These are phyloP conservation scores for Pelecanus crispus DNA, from an alignment of 2,113 vertebrate species.

Conservation along the genomic window DNA sequence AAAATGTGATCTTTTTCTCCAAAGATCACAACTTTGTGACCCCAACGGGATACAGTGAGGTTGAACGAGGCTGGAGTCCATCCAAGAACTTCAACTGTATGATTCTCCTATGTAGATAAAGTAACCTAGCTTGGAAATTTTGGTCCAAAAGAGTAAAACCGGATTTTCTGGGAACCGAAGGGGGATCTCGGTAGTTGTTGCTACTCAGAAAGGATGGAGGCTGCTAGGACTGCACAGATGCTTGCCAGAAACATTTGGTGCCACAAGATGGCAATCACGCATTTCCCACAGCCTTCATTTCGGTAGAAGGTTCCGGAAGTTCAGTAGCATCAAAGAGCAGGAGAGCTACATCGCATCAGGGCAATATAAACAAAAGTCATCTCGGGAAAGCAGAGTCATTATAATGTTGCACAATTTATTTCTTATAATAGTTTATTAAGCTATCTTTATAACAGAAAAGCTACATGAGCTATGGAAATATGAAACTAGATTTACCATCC, in stretches of 20 bases:
- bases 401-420: neutral
- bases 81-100: neutral
- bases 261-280: slow-evolving; percentile 55
- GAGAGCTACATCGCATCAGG: neutral
- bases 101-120: neutral
- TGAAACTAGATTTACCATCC: neutral
- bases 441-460: slow-evolving; percentile 12
- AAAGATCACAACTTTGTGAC: neutral
- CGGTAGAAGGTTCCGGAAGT: slow-evolving; percentile 25
- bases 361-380: neutral
- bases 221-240: neutral
- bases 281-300: neutral
- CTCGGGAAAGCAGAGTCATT: neutral
- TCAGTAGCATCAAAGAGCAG: neutral
- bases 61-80: neutral
- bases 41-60: neutral
- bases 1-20: neutral
- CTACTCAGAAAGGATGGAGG: neutral
- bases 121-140: neutral
- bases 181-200: neutral
- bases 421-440: neutral
- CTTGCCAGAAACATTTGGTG: neutral
- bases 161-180: neutral
- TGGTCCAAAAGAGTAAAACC: neutral
- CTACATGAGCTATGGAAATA: neutral